phyloP scores from a whole-genome alignment of 2,113 vertebrate genomes.

The Eclectus roratus region DNA sequence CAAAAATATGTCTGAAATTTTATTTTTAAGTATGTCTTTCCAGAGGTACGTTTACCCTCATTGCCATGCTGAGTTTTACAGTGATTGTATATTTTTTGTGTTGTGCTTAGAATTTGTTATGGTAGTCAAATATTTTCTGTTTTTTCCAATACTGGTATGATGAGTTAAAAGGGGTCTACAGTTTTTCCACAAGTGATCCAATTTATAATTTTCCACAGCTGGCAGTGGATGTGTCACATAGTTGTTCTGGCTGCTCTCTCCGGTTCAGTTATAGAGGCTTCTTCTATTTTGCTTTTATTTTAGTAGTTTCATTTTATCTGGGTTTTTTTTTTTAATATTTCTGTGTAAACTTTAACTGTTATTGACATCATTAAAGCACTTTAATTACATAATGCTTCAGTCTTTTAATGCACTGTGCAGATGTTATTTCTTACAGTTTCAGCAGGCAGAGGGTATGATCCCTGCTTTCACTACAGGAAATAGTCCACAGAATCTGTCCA shows the following conservation, averaged over 20 bases:
- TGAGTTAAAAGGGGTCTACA: conserved; percentile 50
- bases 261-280: not conserved
- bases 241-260: conserved; percentile 30
- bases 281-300: not conserved
- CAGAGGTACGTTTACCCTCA: conserved; percentile 20
- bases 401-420: not conserved
- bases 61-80: conserved; percentile 18
- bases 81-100: conserved; percentile 12
- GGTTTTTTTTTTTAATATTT: not conserved
- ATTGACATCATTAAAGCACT: not conserved
- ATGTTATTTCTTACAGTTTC: conserved; percentile 21
- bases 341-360: conserved; percentile 3
- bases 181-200: conserved; percentile 59
- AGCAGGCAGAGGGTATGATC: not conserved
- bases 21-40: not conserved
- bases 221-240: conserved; percentile 39
- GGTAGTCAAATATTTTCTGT: conserved; percentile 46
- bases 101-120: conserved; percentile 42
- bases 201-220: conserved; percentile 63
- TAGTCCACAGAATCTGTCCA: not conserved
- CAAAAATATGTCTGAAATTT: not conserved
- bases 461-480: not conserved
- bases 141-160: not conserved
- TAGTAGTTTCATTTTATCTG: not conserved
- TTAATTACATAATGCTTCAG: not conserved